Evolutionary conservation across 2,797 vertebrate species (phyloP).

Genomic region (Silurus aristotelis): DNA sequence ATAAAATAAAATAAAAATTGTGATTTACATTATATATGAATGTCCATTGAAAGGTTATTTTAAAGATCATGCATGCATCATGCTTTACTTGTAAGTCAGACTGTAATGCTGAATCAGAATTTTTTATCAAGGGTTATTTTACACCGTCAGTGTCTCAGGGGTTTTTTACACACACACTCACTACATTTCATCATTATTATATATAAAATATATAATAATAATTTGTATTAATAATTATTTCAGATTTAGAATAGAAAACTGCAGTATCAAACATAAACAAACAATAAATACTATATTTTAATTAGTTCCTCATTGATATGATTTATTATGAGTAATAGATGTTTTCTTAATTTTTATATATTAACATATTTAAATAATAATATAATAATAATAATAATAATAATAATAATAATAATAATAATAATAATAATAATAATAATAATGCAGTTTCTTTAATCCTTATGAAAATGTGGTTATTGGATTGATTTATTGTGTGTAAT

Average conservation of each 20-base stretch:
- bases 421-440: neutral
- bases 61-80: neutral
- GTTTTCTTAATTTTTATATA: neutral
- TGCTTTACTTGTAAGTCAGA: neutral
- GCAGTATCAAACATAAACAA: neutral
- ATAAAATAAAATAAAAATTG: neutral
- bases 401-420: neutral
- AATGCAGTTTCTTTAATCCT: neutral
- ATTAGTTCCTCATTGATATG: too few species aligned
- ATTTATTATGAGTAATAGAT: neutral
- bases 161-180: neutral
- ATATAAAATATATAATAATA: neutral
- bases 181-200: neutral
- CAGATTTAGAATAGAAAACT: neutral
- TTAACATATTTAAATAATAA: neutral
- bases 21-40: neutral
- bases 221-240: neutral
- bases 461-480: neutral
- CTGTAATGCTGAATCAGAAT: constrained; percentile 2
- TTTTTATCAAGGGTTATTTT: neutral
- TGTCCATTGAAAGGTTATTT: neutral
- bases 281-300: neutral
- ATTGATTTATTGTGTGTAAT: neutral
- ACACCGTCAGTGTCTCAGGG: neutral
- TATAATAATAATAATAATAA: neutral